Base-by-base conservation (phyloP, 2,888 invertebrate species). In the Trachelus iudaicus region DNA sequence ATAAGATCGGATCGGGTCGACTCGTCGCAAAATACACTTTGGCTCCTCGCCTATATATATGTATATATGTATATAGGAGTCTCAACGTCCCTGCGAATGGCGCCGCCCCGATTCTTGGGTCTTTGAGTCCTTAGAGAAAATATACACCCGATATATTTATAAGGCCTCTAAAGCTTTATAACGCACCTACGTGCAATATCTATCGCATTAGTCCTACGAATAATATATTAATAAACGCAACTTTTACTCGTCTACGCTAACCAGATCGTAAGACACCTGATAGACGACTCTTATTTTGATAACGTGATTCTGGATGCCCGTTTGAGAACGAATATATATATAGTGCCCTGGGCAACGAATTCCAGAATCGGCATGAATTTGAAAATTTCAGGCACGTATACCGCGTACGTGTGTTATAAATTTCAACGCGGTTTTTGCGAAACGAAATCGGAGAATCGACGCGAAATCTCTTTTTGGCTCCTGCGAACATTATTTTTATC, bases 371-470 rank as follows among this genome's bases (percentile, higher is more conserved):
- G 31, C 15, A 34, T 4, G 73, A 75, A 82, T 80, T 83, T 82
- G 80, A 85, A 85, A 85, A 85, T 85, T 85, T 84, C 85, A 83
- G 75, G 80, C 84, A 83, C 85, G 83, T 85, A 79, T 85, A 79
- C 75, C 73, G 71, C 40, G 80, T 79, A 82, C 81, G 84, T 81
- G 83, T 81, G 82, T 83, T 85, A 85, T 83, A 85, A 85, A 85
- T 83, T 82, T 84, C 76, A 83, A 81, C 81, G 79, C 81, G 79
- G 34, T 74, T 74, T 74, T 74, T 74, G 35, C n/a, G n/a, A 37
- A 37, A 12, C 15, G n/a, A 11, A 35, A 23, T 76, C 78, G 78
- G 75, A 31, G 37, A 40, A 31, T 15, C 37, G 71, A 34, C 71
- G 31, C 30, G 71, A 56, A 23, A 56, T 23, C 23, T 23, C 6